These are phyloP conservation scores for Podocnemis expansa DNA, from an alignment of 2,113 vertebrate species.

Conservation along the genomic window DNA sequence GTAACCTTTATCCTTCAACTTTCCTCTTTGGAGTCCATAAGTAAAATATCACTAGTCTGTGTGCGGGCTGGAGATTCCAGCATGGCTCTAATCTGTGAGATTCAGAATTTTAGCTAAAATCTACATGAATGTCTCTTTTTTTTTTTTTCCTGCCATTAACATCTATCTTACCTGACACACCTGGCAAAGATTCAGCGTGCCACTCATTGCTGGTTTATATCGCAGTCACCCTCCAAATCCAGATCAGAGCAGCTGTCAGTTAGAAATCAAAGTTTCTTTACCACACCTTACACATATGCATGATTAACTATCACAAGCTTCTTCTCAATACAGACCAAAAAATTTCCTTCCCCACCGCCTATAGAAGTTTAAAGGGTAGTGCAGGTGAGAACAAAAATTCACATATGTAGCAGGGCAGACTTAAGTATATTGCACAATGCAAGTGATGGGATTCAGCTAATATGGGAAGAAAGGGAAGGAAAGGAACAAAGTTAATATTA, in stretches of 20 bases:
- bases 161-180: not conserved
- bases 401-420: rapidly evolving
- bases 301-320: rapidly evolving
- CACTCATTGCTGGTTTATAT: not conserved
- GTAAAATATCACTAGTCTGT: not conserved
- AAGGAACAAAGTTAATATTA: not conserved
- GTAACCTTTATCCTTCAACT: not conserved
- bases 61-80: not conserved
- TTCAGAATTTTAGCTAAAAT: not conserved
- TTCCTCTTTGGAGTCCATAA: not conserved
- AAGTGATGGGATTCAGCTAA: not conserved
- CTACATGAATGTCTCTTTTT: not conserved
- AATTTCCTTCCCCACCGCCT: not conserved
- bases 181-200: not conserved
- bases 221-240: not conserved
- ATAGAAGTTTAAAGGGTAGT: no score
- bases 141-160: not conserved
- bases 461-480: not conserved
- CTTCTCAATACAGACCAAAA: not conserved
- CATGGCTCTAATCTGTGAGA: not conserved
- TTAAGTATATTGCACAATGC: not conserved
- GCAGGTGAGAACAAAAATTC: not conserved
- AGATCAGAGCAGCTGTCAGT: not conserved
- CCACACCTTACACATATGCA: not conserved
- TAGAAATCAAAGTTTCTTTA: not conserved